Evolutionary conservation across 2,888 invertebrate genomes (phyloP).

Genomic region (Flexamia atlantica): DNA sequence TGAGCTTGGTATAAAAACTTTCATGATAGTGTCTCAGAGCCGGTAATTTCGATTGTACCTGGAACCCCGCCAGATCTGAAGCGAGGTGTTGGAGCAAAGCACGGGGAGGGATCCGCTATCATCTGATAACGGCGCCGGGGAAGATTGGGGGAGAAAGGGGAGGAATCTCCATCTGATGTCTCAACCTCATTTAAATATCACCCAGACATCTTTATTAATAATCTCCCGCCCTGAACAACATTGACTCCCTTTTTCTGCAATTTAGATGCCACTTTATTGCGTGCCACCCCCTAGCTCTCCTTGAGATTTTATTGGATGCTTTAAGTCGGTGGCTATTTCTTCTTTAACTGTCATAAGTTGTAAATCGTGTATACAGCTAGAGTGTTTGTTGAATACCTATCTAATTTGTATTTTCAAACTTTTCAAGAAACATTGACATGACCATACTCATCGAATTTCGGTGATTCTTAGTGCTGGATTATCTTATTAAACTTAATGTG

Average conservation of each 20-base stretch:
- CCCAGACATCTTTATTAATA: slow-evolving; percentile 51
- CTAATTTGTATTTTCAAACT: no score
- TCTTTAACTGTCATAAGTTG: background rate
- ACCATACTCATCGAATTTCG: no score
- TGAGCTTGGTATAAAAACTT: no score
- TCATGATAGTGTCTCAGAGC: no score
- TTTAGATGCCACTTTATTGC: slow-evolving; percentile 43
- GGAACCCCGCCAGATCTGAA: background rate
- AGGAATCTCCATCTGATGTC: slow-evolving; percentile 33
- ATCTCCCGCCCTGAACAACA: slow-evolving; percentile 46
- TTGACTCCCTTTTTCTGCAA: slow-evolving; percentile 49
- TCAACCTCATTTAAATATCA: slow-evolving; percentile 44
- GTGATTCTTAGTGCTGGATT: no score
- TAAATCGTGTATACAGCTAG: background rate
- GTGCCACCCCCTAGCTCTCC: background rate
- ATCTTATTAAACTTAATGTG: no score
- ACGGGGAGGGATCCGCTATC: background rate
- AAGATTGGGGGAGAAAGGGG: background rate
- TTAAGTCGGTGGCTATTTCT: background rate
- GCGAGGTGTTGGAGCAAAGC: background rate
- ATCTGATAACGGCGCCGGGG: slow-evolving; percentile 24
- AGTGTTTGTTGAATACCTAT: no score
- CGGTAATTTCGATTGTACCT: slow-evolving; percentile 12
- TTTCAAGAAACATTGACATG: no score
- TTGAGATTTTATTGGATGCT: background rate